Percentiles rank a stretch among this genome's conserved stretches.
Evolutionary conservation across 2,113 vertebrate genomes (phyloP).

Genomic region (Notiomystis cincta): DNA sequence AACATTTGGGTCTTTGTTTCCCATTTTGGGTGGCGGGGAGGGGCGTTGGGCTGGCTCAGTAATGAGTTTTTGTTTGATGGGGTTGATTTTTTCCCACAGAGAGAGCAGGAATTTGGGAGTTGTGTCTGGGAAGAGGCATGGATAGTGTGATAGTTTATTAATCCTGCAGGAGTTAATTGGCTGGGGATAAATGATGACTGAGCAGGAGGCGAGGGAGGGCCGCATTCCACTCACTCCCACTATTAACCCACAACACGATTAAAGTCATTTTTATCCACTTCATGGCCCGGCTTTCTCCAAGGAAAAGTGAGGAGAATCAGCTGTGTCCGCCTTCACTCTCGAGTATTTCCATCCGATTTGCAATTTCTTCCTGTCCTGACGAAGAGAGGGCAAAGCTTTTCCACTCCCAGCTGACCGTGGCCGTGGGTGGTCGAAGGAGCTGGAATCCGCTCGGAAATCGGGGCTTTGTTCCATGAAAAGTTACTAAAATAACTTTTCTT

Average conservation of each 20-base stretch:
- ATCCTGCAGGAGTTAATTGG: slow-evolving; percentile 37
- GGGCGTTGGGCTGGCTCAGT: background rate
- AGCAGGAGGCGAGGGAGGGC: background rate
- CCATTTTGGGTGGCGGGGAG: rapidly evolving
- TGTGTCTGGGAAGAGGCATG: background rate
- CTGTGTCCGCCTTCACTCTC: background rate
- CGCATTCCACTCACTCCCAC: background rate
- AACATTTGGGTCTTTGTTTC: background rate
- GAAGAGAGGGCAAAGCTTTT: background rate
- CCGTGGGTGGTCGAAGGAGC: background rate
- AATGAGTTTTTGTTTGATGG: background rate
- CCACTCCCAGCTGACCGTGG: background rate
- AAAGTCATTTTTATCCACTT: background rate
- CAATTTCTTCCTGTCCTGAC: background rate
- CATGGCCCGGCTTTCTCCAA: background rate
- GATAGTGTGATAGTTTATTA: background rate
- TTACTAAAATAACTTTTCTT: background rate
- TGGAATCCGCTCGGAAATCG: background rate
- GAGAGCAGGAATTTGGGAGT: background rate
- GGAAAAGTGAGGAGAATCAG: background rate
- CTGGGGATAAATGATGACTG: slow-evolving; percentile 10
- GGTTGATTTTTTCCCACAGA: background rate
- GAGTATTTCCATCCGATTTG: background rate
- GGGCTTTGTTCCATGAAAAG: background rate
- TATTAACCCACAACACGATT: background rate